Conservation (phyloP, 2,797 vertebrate species). For the Acestrorhynchus altus region DNA sequence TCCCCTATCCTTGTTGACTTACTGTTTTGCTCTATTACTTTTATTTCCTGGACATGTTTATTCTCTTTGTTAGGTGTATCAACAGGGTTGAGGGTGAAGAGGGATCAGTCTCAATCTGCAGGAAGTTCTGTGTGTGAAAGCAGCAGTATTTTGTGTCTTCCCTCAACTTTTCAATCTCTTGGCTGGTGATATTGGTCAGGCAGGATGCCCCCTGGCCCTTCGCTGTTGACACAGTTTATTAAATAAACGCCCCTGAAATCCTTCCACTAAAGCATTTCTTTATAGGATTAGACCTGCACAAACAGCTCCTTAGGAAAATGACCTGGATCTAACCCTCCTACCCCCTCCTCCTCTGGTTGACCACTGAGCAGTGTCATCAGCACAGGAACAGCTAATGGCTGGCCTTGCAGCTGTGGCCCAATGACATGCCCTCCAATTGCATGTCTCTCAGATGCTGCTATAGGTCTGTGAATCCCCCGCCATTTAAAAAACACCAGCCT, state of each 20-base stretch:
- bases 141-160: conserved; percentile 79
- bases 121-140: conserved; percentile 55
- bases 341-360: conserved; percentile 33
- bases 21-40: not conserved
- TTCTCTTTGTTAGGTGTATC: not conserved
- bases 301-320: conserved; percentile 69
- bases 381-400: conserved; percentile 67
- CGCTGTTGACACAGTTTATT: conserved; percentile 76
- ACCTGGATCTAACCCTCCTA: conserved; percentile 34
- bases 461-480: conserved; percentile 53
- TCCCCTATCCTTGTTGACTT: too few species aligned
- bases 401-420: conserved; percentile 69
- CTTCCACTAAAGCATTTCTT: conserved; percentile 72
- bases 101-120: conserved; percentile 18
- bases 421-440: conserved; percentile 64
- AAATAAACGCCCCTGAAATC: conserved; percentile 75
- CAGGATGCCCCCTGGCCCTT: conserved; percentile 62
- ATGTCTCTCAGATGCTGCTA: conserved; percentile 66
- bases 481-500: conserved; percentile 59
- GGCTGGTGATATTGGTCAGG: conserved; percentile 59
- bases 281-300: conserved; percentile 79
- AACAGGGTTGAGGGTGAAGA: not conserved
- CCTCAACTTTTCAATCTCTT: conserved; percentile 57
- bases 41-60: not conserved
- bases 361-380: conserved; percentile 60